Conservation (phyloP, 2,888 invertebrate genomes). For the Cryptosula pallasiana region DNA sequence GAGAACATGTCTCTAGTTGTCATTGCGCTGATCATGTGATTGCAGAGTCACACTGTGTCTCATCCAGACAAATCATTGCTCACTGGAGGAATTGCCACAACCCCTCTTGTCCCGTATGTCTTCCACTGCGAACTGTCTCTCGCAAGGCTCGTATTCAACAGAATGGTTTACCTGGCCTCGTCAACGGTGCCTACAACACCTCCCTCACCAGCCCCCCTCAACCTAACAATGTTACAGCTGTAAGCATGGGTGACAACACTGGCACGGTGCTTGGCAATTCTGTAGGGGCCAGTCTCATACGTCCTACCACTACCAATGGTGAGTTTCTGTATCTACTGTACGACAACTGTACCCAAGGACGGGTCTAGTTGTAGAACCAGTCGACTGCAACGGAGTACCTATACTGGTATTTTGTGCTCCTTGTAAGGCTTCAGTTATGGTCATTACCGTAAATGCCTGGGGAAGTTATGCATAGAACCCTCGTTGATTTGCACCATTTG, state of each 20-base stretch:
- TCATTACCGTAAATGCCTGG: too few species aligned
- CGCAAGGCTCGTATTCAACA: conserved; percentile 31
- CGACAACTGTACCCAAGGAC: too few species aligned
- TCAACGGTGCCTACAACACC: neutral
- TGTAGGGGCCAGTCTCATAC: neutral
- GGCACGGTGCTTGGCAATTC: neutral
- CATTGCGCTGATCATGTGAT: conserved; percentile 21
- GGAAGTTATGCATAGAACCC: too few species aligned
- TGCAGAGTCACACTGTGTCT: conserved; percentile 91
- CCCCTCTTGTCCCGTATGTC: conserved; percentile 94
- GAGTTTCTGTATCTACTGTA: too few species aligned
- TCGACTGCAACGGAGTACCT: neutral
- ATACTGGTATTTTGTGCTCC: too few species aligned
- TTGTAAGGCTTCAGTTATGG: too few species aligned
- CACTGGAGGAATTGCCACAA: conserved; percentile 98
- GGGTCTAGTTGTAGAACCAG: neutral
- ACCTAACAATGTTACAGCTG: neutral
- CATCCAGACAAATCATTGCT: conserved; percentile 94
- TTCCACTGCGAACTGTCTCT: conserved; percentile 84
- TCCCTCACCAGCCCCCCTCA: neutral
- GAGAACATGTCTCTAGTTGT: too few species aligned
- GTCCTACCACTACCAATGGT: neutral
- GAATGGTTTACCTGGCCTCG: neutral
- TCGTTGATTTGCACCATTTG: too few species aligned
- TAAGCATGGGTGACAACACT: conserved; percentile 25